Conservation (phyloP, 2,888 invertebrate species). For the Drosophila mayaguana region DNA sequence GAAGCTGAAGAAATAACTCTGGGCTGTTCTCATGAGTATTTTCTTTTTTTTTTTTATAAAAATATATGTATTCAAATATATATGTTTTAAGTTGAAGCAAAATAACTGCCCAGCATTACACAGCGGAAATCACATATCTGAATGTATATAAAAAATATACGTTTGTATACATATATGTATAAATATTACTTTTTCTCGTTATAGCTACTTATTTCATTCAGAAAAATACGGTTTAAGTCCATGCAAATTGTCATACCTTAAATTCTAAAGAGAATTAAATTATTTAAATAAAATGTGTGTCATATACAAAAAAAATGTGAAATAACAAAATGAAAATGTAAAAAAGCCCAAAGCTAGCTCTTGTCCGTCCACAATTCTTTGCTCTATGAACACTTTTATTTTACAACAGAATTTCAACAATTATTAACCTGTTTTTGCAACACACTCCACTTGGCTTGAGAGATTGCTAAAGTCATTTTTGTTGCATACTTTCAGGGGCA, state of each 20-base stretch:
- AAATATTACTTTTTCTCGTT: too few relatives aligned
- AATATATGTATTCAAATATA: too few relatives aligned
- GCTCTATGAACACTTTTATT: neutral
- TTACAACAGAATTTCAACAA: neutral
- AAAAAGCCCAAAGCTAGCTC: neutral
- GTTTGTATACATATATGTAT: too few relatives aligned
- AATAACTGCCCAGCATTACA: neutral
- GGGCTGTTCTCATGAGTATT: neutral
- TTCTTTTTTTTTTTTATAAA: neutral
- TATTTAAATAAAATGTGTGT: too few relatives aligned
- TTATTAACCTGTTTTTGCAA: neutral
- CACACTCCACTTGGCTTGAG: neutral
- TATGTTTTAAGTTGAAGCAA: neutral
- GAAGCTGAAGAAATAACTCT: constrained; percentile 13
- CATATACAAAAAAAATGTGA: too few relatives aligned
- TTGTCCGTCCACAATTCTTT: neutral
- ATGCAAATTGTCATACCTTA: too few relatives aligned
- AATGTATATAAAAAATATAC: too few relatives aligned
- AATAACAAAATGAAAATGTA: neutral
- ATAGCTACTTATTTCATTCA: too few relatives aligned
- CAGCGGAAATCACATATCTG: too few relatives aligned
- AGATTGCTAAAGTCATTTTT: neutral
- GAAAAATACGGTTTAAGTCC: too few relatives aligned
- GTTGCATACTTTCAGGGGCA: constrained; percentile 90
- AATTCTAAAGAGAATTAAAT: too few relatives aligned